Conservation (phyloP, 2,797 vertebrate genomes). For the Mico argentatus region DNA sequence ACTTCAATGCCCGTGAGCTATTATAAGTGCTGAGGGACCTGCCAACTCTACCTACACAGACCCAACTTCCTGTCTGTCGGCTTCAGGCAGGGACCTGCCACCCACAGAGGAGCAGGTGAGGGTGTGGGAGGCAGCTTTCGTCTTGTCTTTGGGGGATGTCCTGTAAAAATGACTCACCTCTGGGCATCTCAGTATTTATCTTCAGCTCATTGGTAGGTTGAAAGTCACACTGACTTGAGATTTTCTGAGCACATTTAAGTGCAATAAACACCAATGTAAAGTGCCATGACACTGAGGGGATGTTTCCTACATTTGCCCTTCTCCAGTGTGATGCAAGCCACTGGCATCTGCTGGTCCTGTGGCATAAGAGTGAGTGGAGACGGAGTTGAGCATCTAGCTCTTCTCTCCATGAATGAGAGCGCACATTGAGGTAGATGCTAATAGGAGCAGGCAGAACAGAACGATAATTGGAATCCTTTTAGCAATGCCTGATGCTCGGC, state of each 20-base stretch:
- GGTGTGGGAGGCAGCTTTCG: fast-evolving
- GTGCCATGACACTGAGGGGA: background rate
- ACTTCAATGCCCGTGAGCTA: background rate
- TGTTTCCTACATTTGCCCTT: fast-evolving
- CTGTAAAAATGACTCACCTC: background rate
- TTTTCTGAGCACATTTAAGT: background rate
- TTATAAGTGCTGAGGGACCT: background rate
- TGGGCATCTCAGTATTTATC: background rate
- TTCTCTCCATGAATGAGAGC: background rate
- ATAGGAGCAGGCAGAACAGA: background rate
- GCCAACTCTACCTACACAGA: background rate
- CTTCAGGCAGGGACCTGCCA: background rate
- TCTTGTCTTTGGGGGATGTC: background rate
- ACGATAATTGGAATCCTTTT: background rate
- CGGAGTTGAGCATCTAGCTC: background rate
- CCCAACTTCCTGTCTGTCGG: background rate
- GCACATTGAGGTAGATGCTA: background rate
- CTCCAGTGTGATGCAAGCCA: background rate
- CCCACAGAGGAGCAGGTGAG: background rate
- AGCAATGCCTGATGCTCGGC: background rate
- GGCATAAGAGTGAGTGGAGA: background rate
- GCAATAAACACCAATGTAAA: fast-evolving
- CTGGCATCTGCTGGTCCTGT: background rate
- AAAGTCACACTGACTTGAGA: background rate
- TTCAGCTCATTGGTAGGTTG: background rate